Percentiles rank a stretch among this genome's conserved stretches.
phyloP scores from a whole-genome alignment of 2,888 invertebrate genomes.

The Tyria jacobaeae region DNA sequence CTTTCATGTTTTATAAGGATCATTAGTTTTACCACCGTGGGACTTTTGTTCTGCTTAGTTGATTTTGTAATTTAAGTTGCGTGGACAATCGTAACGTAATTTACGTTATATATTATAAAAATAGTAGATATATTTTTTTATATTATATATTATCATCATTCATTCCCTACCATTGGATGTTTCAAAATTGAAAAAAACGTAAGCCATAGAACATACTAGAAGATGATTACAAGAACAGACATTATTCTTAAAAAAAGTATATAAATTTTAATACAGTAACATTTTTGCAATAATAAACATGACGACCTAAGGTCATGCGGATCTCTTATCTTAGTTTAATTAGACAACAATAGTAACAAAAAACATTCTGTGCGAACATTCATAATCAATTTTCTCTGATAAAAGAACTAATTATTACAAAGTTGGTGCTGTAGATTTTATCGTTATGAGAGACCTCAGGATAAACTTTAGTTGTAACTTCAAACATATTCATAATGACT shows the following conservation, averaged over 20 bases:
- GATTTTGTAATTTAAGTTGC: too few relatives aligned
- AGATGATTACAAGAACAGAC: neutral
- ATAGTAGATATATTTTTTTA: too few relatives aligned
- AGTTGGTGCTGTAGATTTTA: constrained; percentile 24
- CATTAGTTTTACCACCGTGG: too few relatives aligned
- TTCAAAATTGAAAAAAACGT: too few relatives aligned
- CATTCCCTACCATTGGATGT: too few relatives aligned
- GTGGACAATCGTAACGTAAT: too few relatives aligned
- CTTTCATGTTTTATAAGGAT: too few relatives aligned
- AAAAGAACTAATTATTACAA: constrained; percentile 44
- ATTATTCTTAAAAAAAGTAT: neutral
- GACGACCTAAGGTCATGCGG: constrained; percentile 41
- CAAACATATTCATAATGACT: constrained; percentile 15
- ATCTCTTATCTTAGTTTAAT: constrained; percentile 41
- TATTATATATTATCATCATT: too few relatives aligned
- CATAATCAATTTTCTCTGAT: constrained; percentile 25
- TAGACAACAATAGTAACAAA: constrained; percentile 27
- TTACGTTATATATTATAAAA: too few relatives aligned
- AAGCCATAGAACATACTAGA: constrained; percentile 13
- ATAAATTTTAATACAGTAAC: constrained; percentile 20
- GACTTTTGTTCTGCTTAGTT: too few relatives aligned
- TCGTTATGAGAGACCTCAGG: constrained; percentile 17
- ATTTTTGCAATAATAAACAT: constrained; percentile 37
- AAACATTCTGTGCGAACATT: constrained; percentile 24
- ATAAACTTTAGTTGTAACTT: constrained; percentile 29